Evolutionary conservation across 2,888 invertebrate species (phyloP).

Genomic region (Ceraclea dissimilis): DNA sequence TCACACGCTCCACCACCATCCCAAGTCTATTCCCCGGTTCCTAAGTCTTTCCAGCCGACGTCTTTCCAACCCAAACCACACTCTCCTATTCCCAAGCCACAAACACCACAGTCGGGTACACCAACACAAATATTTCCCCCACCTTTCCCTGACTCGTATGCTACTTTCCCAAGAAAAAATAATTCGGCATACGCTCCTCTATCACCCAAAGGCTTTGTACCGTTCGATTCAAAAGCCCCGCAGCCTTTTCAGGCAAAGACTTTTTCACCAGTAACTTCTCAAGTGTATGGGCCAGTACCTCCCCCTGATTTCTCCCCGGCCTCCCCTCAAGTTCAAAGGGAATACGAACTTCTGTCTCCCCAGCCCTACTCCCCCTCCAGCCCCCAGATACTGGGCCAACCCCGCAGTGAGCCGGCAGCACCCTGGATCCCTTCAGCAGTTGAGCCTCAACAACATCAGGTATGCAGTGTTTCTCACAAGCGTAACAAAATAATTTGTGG

Average conservation of each 20-base stretch:
- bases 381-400: slow-evolving; percentile 3
- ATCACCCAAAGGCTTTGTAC: slow-evolving; percentile 29
- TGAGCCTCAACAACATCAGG: slow-evolving; percentile 22
- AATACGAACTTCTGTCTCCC: slow-evolving; percentile 11
- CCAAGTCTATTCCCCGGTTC: slow-evolving; percentile 34
- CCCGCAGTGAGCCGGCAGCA: slow-evolving; percentile 27
- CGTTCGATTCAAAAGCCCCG: slow-evolving; percentile 10
- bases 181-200: slow-evolving; percentile 14
- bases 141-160: slow-evolving; percentile 16
- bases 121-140: slow-evolving; percentile 24
- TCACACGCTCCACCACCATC: slow-evolving; percentile 31
- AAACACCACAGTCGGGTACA: slow-evolving; percentile 19
- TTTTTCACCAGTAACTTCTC: slow-evolving; percentile 28
- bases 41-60: slow-evolving; percentile 28
- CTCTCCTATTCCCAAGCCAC: slow-evolving; percentile 8
- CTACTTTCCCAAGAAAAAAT: slow-evolving; percentile 11
- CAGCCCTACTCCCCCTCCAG: slow-evolving; percentile 13
- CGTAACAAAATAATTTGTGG: background rate
- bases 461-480: slow-evolving; percentile 24
- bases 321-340: slow-evolving; percentile 4
- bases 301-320: slow-evolving; percentile 8
- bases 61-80: slow-evolving; percentile 12
- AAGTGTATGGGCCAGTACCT: slow-evolving; percentile 8
- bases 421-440: slow-evolving; percentile 23
- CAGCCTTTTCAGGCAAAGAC: slow-evolving; percentile 28